Percentiles rank a stretch among this genome's conserved stretches.
These are phyloP conservation scores for Andricus quercusramuli DNA, from an alignment of 2,888 invertebrate genomes.

Conservation along the genomic window DNA sequence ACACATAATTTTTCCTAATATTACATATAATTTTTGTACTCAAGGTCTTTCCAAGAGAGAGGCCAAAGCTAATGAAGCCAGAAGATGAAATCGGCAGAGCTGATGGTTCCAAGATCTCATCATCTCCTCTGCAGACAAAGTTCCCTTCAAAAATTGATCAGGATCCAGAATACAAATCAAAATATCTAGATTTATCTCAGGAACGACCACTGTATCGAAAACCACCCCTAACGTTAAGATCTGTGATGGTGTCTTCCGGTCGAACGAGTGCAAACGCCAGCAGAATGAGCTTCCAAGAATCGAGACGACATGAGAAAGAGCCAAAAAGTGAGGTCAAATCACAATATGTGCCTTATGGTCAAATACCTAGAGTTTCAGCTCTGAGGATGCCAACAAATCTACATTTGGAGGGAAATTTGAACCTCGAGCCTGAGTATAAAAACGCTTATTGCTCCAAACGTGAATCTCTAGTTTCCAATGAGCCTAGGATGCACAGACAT, in stretches of 20 bases:
- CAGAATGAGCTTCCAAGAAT: slow-evolving; percentile 38
- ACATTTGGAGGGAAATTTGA: slow-evolving; percentile 76
- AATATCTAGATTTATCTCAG: slow-evolving; percentile 64
- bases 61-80: slow-evolving; percentile 77
- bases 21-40: slow-evolving; percentile 14
- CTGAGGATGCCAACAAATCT: slow-evolving; percentile 73
- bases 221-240: slow-evolving; percentile 64
- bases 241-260: slow-evolving; percentile 56
- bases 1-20: slow-evolving; percentile 28
- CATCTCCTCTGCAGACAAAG: slow-evolving; percentile 59
- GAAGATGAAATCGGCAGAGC: slow-evolving; percentile 74
- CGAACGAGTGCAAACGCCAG: slow-evolving; percentile 52
- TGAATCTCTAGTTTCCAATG: slow-evolving; percentile 51
- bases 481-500: slow-evolving; percentile 60
- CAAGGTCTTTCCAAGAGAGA: slow-evolving; percentile 79
- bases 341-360: slow-evolving; percentile 70
- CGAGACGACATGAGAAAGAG: slow-evolving; percentile 49
- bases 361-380: slow-evolving; percentile 69
- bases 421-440: slow-evolving; percentile 79
- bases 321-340: slow-evolving; percentile 68
- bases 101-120: slow-evolving; percentile 70
- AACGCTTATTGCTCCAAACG: slow-evolving; percentile 73
- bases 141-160: slow-evolving; percentile 73
- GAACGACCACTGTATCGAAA: slow-evolving; percentile 67
- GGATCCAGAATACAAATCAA: slow-evolving; percentile 78